Conservation (phyloP, 2,113 vertebrate species). For the Colossoma macropomum region DNA sequence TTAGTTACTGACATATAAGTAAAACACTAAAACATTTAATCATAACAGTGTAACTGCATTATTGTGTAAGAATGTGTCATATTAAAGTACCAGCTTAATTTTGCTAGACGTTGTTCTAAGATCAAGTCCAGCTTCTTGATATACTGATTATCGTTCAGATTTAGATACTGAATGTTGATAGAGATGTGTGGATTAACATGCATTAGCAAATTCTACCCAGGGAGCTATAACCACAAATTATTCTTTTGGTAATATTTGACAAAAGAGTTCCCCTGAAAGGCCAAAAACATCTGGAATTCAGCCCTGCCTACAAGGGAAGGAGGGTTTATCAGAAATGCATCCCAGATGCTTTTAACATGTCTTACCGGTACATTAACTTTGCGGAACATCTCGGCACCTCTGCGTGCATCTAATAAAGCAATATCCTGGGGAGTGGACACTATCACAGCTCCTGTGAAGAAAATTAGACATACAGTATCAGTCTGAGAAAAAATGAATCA, state of each 20-base stretch:
- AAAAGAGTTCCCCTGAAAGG: neutral
- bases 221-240: neutral
- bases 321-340: neutral
- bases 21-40: neutral
- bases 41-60: neutral
- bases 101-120: neutral
- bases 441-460: slow-evolving; percentile 89
- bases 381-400: slow-evolving; percentile 96
- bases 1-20: neutral
- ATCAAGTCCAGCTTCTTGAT: neutral
- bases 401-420: slow-evolving; percentile 88
- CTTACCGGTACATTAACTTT: slow-evolving; percentile 95
- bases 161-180: neutral
- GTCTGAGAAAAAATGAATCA: neutral
- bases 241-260: neutral
- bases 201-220: neutral
- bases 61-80: neutral
- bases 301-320: neutral
- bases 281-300: slow-evolving; percentile 25
- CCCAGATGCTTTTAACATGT: slow-evolving; percentile 12
- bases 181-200: neutral
- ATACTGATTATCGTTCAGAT: neutral
- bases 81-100: neutral
- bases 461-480: neutral
- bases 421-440: slow-evolving; percentile 96